phyloP scores from a whole-genome alignment of 2,797 vertebrate species.

The Lutjanus argentimaculatus region DNA sequence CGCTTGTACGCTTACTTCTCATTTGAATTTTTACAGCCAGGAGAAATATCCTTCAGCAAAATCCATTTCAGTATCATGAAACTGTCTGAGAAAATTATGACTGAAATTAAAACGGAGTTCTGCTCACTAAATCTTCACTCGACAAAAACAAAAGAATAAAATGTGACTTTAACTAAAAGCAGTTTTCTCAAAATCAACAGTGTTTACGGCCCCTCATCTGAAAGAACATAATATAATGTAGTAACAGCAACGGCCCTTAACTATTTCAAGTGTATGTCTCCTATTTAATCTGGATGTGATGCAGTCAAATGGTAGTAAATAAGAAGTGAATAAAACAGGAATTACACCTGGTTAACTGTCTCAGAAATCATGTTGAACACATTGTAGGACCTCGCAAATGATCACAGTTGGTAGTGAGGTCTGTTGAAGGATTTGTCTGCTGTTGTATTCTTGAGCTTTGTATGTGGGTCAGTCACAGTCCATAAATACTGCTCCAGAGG shows the following conservation, averaged over 20 bases:
- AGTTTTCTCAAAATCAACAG: too few relatives aligned
- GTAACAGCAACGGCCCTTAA: background rate
- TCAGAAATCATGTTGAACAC: background rate
- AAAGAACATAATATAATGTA: background rate
- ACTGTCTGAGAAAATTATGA: too few relatives aligned
- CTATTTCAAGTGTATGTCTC: background rate
- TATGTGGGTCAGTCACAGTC: conserved; percentile 63
- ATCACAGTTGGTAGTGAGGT: background rate
- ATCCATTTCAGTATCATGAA: too few relatives aligned
- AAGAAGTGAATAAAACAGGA: background rate
- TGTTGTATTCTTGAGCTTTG: conserved; percentile 27
- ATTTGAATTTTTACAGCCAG: too few relatives aligned
- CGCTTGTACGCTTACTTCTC: too few relatives aligned
- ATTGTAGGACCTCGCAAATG: background rate
- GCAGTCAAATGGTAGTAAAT: background rate
- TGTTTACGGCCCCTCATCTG: background rate
- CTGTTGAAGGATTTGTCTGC: background rate
- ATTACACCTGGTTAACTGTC: background rate
- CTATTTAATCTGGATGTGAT: background rate
- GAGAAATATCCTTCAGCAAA: too few relatives aligned
- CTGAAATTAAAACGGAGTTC: too few relatives aligned
- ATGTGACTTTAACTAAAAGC: too few relatives aligned
- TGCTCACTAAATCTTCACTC: too few relatives aligned
- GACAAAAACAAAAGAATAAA: too few relatives aligned
- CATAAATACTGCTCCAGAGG: conserved; percentile 55